Evolutionary conservation across 2,888 invertebrate genomes (phyloP), one percentile per base, ranked within the genome.

Genomic region (Drosophila diplacantha): DNA sequence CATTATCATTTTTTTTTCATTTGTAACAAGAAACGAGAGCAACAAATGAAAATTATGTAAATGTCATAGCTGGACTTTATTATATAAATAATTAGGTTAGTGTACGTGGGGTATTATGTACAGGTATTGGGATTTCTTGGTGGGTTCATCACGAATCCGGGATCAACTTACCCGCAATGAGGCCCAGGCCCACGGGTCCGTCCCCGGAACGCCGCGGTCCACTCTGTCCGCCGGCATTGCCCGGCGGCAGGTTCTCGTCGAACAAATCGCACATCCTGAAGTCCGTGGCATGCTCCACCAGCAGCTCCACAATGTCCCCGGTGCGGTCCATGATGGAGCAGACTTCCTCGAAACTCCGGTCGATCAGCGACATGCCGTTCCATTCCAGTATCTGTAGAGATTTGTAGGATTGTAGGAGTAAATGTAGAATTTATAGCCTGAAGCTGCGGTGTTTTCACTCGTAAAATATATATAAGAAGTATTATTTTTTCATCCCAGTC

Each of bases 271-370:
- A 92, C 91, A 92, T 93, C 69, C 92, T 88, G 80, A 92, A 91
- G 86, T 95, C 95, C 52, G 92, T 91, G 74, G 93, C 93, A 83
- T 95, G 94, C 86, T 96, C 96, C 54, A 97, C 94, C 49, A 96
- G 90, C 64, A 97, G 89, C 83, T 97, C 97, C 2, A 95, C 95
- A 65, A 92, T 91, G 87, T 97, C 96, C 3, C 95, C 94, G 34
- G 94, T 93, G 60, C 94, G 92, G 87, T 96, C 96, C 91, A 97
- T 93, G 75, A 97, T 95, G 61, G 94, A 93, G 85, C 95, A 94
- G 37, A 97, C 96, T 87, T 97, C 97, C 87, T 98, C 97, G 86
- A 96, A 97, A 74, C 95, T 96, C 75, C 96, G 93, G 89, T 97
- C 96, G 49, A 94, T 94, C 64, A 98, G 90, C 0, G 95, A 93